Percentiles rank a stretch among this genome's conserved stretches.
These are phyloP conservation scores for Siderastrea radians DNA, from an alignment of 92 coral and sea anemone genomes.

Conservation along the genomic window DNA sequence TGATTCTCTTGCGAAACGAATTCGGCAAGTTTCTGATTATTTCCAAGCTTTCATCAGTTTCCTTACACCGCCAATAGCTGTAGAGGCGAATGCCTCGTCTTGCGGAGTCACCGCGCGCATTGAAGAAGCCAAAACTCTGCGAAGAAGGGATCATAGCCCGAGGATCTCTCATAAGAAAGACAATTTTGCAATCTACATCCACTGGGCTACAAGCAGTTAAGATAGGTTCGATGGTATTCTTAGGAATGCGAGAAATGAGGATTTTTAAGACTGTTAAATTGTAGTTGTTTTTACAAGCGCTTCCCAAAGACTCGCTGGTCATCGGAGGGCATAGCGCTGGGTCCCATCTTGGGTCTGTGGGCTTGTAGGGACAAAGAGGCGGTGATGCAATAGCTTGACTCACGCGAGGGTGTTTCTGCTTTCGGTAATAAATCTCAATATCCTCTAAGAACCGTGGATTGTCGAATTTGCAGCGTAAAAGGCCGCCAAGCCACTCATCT, in stretches of 20 bases:
- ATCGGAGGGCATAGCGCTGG: conserved; percentile 42
- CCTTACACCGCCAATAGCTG: conserved; percentile 43
- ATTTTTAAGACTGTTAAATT: conserved; percentile 53
- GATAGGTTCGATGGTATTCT: conserved; percentile 21
- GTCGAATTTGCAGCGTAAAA: conserved; percentile 47
- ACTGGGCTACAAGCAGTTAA: conserved; percentile 17
- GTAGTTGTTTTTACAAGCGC: conserved; percentile 39
- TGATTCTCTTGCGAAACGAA: conserved; percentile 10
- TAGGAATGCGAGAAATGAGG: conserved; percentile 51
- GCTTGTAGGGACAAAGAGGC: conserved; percentile 45
- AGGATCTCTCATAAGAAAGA: conserved; percentile 57
- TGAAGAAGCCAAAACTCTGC: conserved; percentile 39
- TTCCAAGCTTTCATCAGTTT: conserved; percentile 48
- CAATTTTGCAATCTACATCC: conserved; percentile 49
- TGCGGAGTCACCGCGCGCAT: neutral
- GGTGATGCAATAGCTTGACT: conserved; percentile 54
- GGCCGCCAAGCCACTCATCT: conserved; percentile 17
- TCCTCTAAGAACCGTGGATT: conserved; percentile 17
- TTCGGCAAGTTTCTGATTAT: conserved; percentile 22
- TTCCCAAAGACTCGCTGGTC: conserved; percentile 36
- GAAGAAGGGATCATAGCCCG: conserved; percentile 59
- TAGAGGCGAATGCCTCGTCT: conserved; percentile 28
- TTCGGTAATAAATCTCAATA: conserved; percentile 32
- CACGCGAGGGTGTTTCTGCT: conserved; percentile 37
- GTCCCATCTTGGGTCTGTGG: conserved; percentile 42